A percentile compares a stretch with the other conserved stretches of the same genome.
These are phyloP conservation scores for Callaeas wilsoni DNA, from an alignment of 2,113 vertebrate species.

Conservation along the genomic window DNA sequence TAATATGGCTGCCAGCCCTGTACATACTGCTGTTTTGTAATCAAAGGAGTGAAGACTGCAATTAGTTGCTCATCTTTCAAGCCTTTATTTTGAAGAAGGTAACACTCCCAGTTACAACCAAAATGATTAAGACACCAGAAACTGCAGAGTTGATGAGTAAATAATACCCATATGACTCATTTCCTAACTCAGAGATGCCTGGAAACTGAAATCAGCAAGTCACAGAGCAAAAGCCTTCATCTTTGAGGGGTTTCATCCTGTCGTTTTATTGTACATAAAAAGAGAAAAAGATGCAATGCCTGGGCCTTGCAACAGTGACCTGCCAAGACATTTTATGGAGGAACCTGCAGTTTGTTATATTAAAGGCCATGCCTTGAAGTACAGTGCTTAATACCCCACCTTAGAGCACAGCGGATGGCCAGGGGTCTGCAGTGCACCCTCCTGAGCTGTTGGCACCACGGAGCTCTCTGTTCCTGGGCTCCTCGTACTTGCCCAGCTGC, in stretches of 20 bases:
- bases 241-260: not conserved
- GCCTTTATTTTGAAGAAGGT: conserved; percentile 4
- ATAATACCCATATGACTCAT: conserved; percentile 47
- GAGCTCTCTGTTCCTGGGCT: not conserved
- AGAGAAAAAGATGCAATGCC: not conserved
- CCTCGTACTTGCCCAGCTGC: not conserved
- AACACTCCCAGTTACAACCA: not conserved
- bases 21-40: not conserved
- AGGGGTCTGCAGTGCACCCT: not conserved
- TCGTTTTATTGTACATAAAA: not conserved
- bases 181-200: conserved; percentile 13
- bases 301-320: not conserved
- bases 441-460: not conserved
- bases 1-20: not conserved
- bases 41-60: not conserved
- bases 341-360: not conserved
- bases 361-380: not conserved
- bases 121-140: conserved; percentile 22
- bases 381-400: not conserved
- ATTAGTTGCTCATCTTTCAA: not conserved
- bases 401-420: not conserved
- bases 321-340: not conserved
- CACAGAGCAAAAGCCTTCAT: not conserved
- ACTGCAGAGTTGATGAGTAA: conserved; percentile 27
- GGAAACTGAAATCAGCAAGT: not conserved